A percentile compares a stretch with the other conserved stretches of the same genome.
Evolutionary conservation across 1,140 invertebrate species (phyloP).

Genomic region (Tachypleus tridentatus): DNA sequence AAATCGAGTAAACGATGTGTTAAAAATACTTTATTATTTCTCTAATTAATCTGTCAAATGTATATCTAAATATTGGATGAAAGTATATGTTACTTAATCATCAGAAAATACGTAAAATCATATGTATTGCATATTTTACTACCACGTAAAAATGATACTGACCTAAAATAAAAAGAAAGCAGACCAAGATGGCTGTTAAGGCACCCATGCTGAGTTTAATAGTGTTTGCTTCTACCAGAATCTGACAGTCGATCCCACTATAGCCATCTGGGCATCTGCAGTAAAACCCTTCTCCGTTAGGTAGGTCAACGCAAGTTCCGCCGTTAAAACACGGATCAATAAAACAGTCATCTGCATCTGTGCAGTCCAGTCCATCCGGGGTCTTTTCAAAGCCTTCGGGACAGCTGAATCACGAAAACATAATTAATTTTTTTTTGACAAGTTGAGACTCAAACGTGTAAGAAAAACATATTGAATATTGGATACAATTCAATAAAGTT

Average conservation of each 20-base stretch:
- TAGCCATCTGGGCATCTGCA: slow-evolving; percentile 69
- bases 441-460: too few relatives aligned
- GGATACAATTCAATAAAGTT: too few relatives aligned
- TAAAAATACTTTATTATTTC: too few relatives aligned
- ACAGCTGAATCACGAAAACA: slow-evolving; percentile 47
- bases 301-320: slow-evolving; percentile 42
- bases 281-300: slow-evolving; percentile 34
- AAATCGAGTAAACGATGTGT: too few relatives aligned
- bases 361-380: slow-evolving; percentile 75
- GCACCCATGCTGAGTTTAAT: slow-evolving; percentile 87
- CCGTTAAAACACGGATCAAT: slow-evolving; percentile 80
- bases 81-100: too few relatives aligned
- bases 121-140: too few relatives aligned
- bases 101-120: too few relatives aligned
- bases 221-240: slow-evolving; percentile 81
- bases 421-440: too few relatives aligned
- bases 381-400: slow-evolving; percentile 79
- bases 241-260: slow-evolving; percentile 85
- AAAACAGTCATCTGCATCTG: slow-evolving; percentile 86
- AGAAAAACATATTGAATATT: too few relatives aligned
- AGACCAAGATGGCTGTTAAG: slow-evolving; percentile 81
- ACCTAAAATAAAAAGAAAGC: slow-evolving; percentile 88
- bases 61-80: too few relatives aligned
- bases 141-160: slow-evolving; percentile 52
- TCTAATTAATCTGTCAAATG: too few relatives aligned